These are phyloP conservation scores for Drosophila buzzatii DNA, from an alignment of 2,888 invertebrate genomes.

Conservation along the genomic window DNA sequence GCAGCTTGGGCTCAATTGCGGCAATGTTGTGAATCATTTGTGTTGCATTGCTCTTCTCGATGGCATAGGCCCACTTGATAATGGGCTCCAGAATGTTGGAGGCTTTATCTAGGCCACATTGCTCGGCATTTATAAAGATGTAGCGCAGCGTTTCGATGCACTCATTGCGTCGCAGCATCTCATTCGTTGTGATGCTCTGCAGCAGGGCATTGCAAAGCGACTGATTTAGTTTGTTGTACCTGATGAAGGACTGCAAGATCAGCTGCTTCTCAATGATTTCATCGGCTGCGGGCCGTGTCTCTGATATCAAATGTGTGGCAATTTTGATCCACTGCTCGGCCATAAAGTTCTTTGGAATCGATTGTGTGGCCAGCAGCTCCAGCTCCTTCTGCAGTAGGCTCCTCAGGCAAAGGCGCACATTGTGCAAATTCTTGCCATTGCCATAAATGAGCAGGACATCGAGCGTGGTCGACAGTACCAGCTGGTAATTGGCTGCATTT, in stretches of 20 bases:
- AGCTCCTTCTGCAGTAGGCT: slow-evolving; percentile 69
- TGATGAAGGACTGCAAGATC: slow-evolving; percentile 71
- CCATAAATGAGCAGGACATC: slow-evolving; percentile 65
- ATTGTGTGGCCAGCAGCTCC: slow-evolving; percentile 33
- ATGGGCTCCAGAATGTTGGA: slow-evolving; percentile 64
- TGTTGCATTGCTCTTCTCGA: slow-evolving; percentile 61
- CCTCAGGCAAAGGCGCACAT: slow-evolving; percentile 65
- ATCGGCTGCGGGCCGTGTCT: slow-evolving; percentile 50
- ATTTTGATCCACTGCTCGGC: slow-evolving; percentile 67
- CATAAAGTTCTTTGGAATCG: slow-evolving; percentile 41
- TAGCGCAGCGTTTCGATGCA: slow-evolving; percentile 77
- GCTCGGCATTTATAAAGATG: slow-evolving; percentile 70
- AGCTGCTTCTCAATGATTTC: slow-evolving; percentile 80
- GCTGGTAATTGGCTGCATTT: slow-evolving; percentile 72
- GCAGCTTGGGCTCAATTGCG: slow-evolving; percentile 66
- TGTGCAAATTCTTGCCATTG: slow-evolving; percentile 65
- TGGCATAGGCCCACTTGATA: slow-evolving; percentile 75
- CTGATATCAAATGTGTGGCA: slow-evolving; percentile 70
- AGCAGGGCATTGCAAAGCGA: slow-evolving; percentile 64
- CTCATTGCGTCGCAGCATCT: slow-evolving; percentile 77
- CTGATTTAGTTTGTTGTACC: slow-evolving; percentile 61
- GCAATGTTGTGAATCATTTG: slow-evolving; percentile 77
- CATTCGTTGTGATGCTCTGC: slow-evolving; percentile 71
- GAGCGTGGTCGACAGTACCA: slow-evolving; percentile 54
- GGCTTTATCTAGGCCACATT: slow-evolving; percentile 76